Conservation (phyloP, 2,888 invertebrate species). For the Molanna angustata region DNA sequence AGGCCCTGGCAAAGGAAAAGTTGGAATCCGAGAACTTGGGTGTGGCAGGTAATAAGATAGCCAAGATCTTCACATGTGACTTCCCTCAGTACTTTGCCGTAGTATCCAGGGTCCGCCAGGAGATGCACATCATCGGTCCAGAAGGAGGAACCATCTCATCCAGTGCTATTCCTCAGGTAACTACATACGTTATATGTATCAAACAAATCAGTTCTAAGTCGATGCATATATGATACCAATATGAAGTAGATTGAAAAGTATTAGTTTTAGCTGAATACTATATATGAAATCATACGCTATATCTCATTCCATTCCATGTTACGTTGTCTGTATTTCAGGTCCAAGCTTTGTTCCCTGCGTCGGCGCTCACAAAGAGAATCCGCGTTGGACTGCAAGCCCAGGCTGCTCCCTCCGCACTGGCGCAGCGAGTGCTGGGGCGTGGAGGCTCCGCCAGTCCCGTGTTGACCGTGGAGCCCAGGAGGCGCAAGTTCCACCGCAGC, state of each 20-base stretch:
- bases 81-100: constrained; percentile 99
- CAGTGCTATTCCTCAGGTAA: constrained; percentile 80
- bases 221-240: too few relatives aligned
- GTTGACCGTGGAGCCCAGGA: constrained; percentile 95
- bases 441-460: constrained; percentile 97
- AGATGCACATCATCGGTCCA: constrained; percentile 94
- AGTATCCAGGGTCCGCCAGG: constrained; percentile 91
- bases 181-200: too few relatives aligned
- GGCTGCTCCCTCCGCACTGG: constrained; percentile 81
- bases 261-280: too few relatives aligned
- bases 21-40: constrained; percentile 72
- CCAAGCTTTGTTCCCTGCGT: constrained; percentile 84
- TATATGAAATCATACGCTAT: too few relatives aligned
- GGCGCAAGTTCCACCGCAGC: constrained; percentile 97
- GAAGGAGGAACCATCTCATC: constrained; percentile 97
- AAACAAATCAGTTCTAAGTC: too few relatives aligned
- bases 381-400: constrained; percentile 98
- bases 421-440: constrained; percentile 87
- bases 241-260: too few relatives aligned
- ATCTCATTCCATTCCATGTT: too few relatives aligned
- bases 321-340: constrained; percentile 53
- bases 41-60: constrained; percentile 43
- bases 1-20: constrained; percentile 83
- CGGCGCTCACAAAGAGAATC: constrained; percentile 98
- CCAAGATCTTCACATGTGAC: constrained; percentile 84